Conservation (phyloP, 2,888 invertebrate genomes). For the Eristalinus sepulchralis region DNA sequence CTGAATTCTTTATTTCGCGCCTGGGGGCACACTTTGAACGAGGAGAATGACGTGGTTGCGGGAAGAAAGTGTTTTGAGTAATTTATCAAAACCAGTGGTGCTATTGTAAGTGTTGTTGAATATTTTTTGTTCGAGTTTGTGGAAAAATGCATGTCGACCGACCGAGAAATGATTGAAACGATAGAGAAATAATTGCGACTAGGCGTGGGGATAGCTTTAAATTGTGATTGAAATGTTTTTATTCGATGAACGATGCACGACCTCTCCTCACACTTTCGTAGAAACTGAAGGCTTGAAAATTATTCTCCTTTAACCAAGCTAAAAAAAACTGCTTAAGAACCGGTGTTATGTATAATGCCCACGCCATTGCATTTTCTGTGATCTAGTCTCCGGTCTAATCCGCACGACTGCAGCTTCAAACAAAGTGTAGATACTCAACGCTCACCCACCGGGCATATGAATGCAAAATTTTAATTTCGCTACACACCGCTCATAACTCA, state of each 20-base stretch:
- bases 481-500: background rate
- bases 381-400: background rate
- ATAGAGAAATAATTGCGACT: slow-evolving; percentile 32
- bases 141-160: slow-evolving; percentile 33
- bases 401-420: slow-evolving; percentile 15
- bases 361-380: background rate
- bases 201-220: background rate
- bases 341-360: background rate
- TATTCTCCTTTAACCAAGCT: background rate
- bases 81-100: slow-evolving; percentile 50
- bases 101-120: slow-evolving; percentile 4
- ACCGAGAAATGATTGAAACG: slow-evolving; percentile 40
- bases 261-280: no score
- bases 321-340: background rate
- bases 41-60: slow-evolving; percentile 10
- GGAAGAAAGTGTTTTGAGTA: slow-evolving; percentile 52
- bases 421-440: background rate
- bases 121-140: slow-evolving; percentile 3
- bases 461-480: slow-evolving; percentile 4
- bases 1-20: slow-evolving; percentile 54
- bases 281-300: background rate
- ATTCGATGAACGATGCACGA: background rate
- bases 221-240: background rate
- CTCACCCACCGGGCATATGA: background rate
- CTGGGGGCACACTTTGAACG: slow-evolving; percentile 42